Conservation (phyloP, 1,140 invertebrate genomes). For the Leptinotarsa texana region DNA sequence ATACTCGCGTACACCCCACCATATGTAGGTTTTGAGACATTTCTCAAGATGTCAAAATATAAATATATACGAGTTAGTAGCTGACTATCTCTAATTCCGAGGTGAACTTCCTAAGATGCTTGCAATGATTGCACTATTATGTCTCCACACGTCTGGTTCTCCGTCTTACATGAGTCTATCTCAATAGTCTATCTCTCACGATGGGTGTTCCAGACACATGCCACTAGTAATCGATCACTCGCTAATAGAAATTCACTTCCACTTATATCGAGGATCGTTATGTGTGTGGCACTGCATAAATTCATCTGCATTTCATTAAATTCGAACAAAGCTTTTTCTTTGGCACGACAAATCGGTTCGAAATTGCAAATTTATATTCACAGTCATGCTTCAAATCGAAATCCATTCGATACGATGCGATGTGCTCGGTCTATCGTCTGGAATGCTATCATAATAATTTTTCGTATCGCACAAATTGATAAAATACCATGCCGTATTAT, state of each 20-base stretch:
- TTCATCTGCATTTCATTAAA: constrained; percentile 4
- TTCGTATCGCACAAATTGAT: background rate
- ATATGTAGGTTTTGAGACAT: too few species aligned
- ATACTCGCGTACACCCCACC: too few species aligned
- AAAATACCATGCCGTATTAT: background rate
- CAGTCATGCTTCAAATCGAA: background rate
- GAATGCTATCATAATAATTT: background rate
- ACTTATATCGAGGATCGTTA: background rate
- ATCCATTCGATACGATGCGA: constrained; percentile 1
- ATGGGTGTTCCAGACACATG: background rate
- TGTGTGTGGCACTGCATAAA: constrained; percentile 2
- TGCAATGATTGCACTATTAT: too few species aligned
- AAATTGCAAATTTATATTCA: background rate
- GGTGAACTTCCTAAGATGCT: too few species aligned
- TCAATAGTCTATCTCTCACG: too few species aligned
- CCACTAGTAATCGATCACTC: background rate
- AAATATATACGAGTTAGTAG: too few species aligned
- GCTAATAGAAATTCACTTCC: background rate
- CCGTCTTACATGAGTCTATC: too few species aligned
- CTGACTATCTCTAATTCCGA: too few species aligned
- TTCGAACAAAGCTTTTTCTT: background rate
- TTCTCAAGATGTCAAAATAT: too few species aligned
- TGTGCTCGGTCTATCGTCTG: background rate
- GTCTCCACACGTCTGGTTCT: too few species aligned
- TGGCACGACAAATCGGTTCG: background rate